These are phyloP conservation scores for Pocillopora grandis DNA, from an alignment of 92 coral and sea anemone species.

Conservation along the genomic window DNA sequence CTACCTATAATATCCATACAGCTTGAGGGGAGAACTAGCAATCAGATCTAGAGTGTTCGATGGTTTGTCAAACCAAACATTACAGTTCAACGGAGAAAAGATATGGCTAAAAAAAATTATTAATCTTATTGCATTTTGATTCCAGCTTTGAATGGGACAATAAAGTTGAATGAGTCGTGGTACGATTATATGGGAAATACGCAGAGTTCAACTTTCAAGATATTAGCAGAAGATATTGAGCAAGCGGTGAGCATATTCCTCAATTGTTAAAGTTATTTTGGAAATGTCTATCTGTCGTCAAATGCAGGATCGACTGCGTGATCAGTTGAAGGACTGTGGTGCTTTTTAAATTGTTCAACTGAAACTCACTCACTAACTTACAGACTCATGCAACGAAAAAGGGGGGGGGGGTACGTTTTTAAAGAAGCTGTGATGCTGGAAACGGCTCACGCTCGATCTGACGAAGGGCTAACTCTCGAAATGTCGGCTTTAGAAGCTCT, in stretches of 20 bases:
- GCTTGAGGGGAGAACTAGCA: too few relatives aligned
- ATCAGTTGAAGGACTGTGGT: too few relatives aligned
- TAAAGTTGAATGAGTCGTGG: conserved; percentile 78
- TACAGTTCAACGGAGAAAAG: background rate
- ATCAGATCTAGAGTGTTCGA: too few relatives aligned
- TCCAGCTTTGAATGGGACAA: conserved; percentile 54
- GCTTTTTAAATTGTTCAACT: too few relatives aligned
- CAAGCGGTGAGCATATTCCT: conserved; percentile 62
- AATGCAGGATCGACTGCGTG: too few relatives aligned
- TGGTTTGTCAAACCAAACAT: background rate
- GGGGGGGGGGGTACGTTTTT: too few relatives aligned
- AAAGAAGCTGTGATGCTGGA: too few relatives aligned
- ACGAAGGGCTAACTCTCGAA: background rate
- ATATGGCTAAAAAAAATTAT: background rate
- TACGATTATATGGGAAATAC: conserved; percentile 79
- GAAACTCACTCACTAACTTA: background rate
- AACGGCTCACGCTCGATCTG: background rate
- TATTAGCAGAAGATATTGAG: conserved; percentile 69
- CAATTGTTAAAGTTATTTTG: background rate
- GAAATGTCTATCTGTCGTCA: background rate
- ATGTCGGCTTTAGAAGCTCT: too few relatives aligned
- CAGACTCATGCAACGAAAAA: too few relatives aligned
- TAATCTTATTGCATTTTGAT: background rate
- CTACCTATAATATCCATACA: too few relatives aligned
- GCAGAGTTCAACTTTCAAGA: conserved; percentile 71